Percentiles rank a stretch among this genome's conserved stretches.
These are phyloP conservation scores for Patella pellucida DNA, from an alignment of 2,888 invertebrate species.

Conservation along the genomic window DNA sequence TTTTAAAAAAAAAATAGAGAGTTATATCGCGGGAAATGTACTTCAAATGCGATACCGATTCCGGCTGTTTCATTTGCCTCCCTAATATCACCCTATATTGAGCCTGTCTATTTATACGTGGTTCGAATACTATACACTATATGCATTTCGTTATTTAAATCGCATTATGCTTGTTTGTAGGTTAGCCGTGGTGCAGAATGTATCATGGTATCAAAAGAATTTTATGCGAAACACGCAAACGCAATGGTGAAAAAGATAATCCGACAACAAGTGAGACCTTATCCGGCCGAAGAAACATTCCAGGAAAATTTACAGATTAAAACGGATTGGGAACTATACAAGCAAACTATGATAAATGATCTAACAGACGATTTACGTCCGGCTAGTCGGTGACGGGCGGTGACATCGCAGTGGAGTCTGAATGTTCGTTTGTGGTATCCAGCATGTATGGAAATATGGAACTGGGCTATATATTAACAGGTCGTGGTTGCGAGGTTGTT, in stretches of 20 bases:
- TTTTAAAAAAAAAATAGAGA: too few species aligned
- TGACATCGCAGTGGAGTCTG: too few species aligned
- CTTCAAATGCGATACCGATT: too few species aligned
- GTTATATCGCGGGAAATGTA: too few species aligned
- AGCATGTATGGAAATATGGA: too few species aligned
- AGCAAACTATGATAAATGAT: conserved; percentile 49
- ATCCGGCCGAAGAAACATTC: conserved; percentile 62
- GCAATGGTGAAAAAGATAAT: conserved; percentile 57
- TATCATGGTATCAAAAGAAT: conserved; percentile 67
- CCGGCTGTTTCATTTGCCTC: too few species aligned
- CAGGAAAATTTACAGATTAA: conserved; percentile 66
- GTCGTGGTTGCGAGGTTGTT: too few species aligned
- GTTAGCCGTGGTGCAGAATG: conserved; percentile 68
- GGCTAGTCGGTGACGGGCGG: neutral
- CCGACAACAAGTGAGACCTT: conserved; percentile 57
- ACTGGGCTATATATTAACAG: too few species aligned
- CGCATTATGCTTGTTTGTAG: conserved; percentile 32
- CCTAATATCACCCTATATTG: too few species aligned
- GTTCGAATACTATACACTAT: neutral
- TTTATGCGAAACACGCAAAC: conserved; percentile 64
- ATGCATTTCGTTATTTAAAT: neutral
- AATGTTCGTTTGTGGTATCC: too few species aligned
- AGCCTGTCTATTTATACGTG: neutral
- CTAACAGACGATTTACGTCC: conserved; percentile 32
- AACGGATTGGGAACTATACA: conserved; percentile 65